Conservation (phyloP, 92 coral and sea anemone species). For the Zoanthus solanderi region DNA sequence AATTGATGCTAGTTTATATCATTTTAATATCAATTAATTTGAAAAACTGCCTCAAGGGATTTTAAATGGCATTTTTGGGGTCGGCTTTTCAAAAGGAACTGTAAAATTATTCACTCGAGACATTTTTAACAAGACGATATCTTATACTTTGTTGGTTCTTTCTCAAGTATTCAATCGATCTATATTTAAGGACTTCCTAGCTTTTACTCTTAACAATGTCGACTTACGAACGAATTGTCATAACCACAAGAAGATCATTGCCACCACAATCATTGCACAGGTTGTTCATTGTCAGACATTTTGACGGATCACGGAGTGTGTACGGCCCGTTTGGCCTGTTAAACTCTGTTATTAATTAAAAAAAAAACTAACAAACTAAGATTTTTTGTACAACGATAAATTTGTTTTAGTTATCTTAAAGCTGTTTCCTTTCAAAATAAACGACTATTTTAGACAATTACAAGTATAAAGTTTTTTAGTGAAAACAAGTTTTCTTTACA, state of each 20-base stretch:
- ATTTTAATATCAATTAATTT: too few relatives aligned
- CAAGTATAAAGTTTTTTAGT: neutral
- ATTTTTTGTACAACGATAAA: neutral
- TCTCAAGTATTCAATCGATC: too few relatives aligned
- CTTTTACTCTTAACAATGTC: neutral
- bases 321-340: constrained; percentile 7
- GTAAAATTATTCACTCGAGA: too few relatives aligned
- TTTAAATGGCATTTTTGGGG: too few relatives aligned
- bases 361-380: neutral
- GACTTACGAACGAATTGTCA: neutral
- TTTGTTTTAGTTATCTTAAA: neutral
- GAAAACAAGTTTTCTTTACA: neutral
- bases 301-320: constrained; percentile 21
- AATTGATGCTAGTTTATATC: too few relatives aligned
- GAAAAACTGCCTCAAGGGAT: too few relatives aligned
- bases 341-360: constrained; percentile 34
- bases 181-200: too few relatives aligned
- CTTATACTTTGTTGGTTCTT: too few relatives aligned
- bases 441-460: neutral
- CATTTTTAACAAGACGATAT: too few relatives aligned
- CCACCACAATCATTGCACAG: constrained; percentile 30
- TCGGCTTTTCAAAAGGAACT: too few relatives aligned
- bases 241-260: constrained; percentile 36
- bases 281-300: constrained; percentile 32
- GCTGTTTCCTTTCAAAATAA: neutral